Evolutionary conservation across 1,140 invertebrate genomes (phyloP).

Genomic region (Bombus terrestris): DNA sequence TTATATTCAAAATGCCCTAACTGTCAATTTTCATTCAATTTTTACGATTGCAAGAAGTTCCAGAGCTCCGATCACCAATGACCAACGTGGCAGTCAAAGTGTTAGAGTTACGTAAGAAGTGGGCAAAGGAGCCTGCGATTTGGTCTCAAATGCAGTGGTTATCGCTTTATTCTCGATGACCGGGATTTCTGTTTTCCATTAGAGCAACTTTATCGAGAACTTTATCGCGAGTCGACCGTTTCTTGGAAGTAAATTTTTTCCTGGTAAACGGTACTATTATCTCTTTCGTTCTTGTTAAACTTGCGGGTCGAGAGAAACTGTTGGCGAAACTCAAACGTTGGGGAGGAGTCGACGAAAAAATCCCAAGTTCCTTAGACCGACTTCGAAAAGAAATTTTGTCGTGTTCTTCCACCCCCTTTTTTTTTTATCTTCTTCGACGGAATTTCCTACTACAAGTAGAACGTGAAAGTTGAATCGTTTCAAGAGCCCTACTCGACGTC

Average conservation of each 20-base stretch:
- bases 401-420: not conserved
- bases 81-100: too few relatives aligned
- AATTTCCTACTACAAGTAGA: not conserved
- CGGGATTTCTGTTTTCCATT: not conserved
- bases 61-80: too few relatives aligned
- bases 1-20: too few relatives aligned
- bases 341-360: not conserved
- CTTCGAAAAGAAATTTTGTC: not conserved
- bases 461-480: constrained; percentile 25
- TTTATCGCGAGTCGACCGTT: not conserved
- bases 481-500: not conserved
- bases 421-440: not conserved
- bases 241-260: constrained; percentile 1
- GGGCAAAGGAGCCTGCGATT: not conserved
- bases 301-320: not conserved
- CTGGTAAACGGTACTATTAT: not conserved
- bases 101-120: not conserved
- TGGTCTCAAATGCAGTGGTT: not conserved
- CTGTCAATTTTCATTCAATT: too few relatives aligned
- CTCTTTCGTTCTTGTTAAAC: not conserved
- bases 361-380: not conserved
- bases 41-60: too few relatives aligned
- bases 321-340: not conserved
- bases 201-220: not conserved
- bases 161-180: not conserved